These are phyloP conservation scores for Didymodactylos carnosus DNA, from an alignment of 2,888 invertebrate genomes.

Conservation along the genomic window DNA sequence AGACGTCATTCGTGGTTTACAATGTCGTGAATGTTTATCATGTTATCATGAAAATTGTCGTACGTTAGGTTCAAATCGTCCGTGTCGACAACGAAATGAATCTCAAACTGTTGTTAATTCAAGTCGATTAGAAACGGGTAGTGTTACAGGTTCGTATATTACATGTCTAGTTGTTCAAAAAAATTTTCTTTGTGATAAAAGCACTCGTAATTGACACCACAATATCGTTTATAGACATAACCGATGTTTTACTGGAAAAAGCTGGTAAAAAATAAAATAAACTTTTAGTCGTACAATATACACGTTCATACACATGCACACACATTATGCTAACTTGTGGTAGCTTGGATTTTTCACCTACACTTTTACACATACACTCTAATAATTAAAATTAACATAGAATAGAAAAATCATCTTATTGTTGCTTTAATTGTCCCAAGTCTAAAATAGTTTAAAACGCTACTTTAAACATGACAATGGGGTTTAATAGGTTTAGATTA, in stretches of 20 bases:
- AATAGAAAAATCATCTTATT: no score
- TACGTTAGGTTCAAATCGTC: not conserved
- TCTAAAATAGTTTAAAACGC: no score
- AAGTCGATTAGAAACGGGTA: not conserved
- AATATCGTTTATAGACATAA: not conserved
- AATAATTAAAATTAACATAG: no score
- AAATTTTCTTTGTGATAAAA: no score
- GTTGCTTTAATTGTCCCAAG: no score
- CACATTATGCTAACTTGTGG: no score
- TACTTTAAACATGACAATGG: no score
- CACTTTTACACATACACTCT: no score
- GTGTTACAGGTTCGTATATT: not conserved
- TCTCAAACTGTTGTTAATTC: not conserved
- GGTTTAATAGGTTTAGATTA: no score
- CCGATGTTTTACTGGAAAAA: not conserved
- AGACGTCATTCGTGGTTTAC: slow-evolving; percentile 35
- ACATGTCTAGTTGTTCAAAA: no score
- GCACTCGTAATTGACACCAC: no score
- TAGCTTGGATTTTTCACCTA: no score
- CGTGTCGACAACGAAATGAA: not conserved
- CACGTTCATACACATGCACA: not conserved
- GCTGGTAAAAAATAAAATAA: not conserved
- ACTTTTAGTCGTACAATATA: not conserved
- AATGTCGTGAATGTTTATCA: slow-evolving; percentile 76
- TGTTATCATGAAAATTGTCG: slow-evolving; percentile 78